These are phyloP conservation scores for Ischnus inquisitorius DNA, from an alignment of 2,888 invertebrate species.

Conservation along the genomic window DNA sequence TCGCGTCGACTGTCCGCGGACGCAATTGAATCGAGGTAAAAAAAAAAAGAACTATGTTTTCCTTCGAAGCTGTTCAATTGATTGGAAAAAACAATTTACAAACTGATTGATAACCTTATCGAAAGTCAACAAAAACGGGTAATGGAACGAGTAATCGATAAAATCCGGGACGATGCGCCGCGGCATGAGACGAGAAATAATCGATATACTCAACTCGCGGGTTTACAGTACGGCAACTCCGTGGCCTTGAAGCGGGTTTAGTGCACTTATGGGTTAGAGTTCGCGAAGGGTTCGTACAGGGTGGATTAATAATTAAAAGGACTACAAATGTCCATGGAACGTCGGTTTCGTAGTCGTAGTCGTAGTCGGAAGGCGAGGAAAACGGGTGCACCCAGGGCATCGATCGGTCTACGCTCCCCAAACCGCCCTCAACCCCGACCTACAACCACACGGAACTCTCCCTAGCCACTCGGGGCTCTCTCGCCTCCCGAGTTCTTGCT, in stretches of 20 bases:
- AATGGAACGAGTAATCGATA: conserved; percentile 12
- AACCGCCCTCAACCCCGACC: conserved; percentile 74
- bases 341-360: conserved; percentile 50
- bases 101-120: background rate
- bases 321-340: conserved; percentile 52
- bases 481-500: conserved; percentile 45
- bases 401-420: conserved; percentile 75
- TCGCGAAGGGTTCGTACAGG: conserved; percentile 62
- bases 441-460: conserved; percentile 70
- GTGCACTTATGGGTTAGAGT: conserved; percentile 73
- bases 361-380: conserved; percentile 58
- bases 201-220: conserved; percentile 20
- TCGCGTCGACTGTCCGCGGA: background rate
- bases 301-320: conserved; percentile 76
- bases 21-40: background rate
- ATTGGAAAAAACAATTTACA: background rate
- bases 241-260: conserved; percentile 74
- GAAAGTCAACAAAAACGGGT: conserved; percentile 12
- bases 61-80: background rate
- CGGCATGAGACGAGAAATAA: conserved; percentile 7
- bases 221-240: background rate
- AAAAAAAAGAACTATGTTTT: no score
- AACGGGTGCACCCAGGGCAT: conserved; percentile 73
- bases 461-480: conserved; percentile 60
- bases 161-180: conserved; percentile 29